phyloP scores from a whole-genome alignment of 2,113 vertebrate genomes.

The Accipiter virgatus region DNA sequence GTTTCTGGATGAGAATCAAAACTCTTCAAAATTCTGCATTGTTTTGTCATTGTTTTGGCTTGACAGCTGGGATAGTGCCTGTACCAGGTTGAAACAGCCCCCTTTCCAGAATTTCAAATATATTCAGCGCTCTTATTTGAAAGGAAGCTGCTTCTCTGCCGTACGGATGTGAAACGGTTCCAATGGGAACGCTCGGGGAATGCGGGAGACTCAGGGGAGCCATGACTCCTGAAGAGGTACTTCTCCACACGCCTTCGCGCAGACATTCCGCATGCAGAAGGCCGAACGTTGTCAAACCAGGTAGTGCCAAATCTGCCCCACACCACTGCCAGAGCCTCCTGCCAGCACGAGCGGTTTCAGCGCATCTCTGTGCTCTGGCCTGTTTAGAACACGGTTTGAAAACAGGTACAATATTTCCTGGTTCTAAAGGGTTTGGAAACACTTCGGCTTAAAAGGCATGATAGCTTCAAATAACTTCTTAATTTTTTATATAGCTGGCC shows the following conservation, averaged over 20 bases:
- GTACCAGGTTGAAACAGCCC: not conserved
- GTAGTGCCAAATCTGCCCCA: not conserved
- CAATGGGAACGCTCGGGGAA: not conserved
- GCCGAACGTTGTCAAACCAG: not conserved
- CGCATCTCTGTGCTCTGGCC: not conserved
- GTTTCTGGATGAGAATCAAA: constrained; percentile 45
- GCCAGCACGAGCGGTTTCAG: not conserved
- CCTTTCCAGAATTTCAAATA: not conserved
- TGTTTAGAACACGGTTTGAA: not conserved
- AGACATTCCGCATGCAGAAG: not conserved
- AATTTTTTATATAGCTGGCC: not conserved
- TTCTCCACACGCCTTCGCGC: not conserved
- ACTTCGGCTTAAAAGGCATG: not conserved
- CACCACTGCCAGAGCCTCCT: not conserved
- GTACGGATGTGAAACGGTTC: not conserved
- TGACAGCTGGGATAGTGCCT: not conserved
- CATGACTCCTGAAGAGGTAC: not conserved
- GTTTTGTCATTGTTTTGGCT: not conserved
- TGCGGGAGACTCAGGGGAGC: not conserved
- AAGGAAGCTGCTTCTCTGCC: not conserved
- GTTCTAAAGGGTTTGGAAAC: not conserved
- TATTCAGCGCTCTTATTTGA: not conserved
- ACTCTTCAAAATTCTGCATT: not conserved
- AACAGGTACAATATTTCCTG: not conserved
- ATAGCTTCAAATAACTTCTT: not conserved